phyloP scores from a whole-genome alignment of 2,113 vertebrate genomes.

The Chloroceryle aenea region DNA sequence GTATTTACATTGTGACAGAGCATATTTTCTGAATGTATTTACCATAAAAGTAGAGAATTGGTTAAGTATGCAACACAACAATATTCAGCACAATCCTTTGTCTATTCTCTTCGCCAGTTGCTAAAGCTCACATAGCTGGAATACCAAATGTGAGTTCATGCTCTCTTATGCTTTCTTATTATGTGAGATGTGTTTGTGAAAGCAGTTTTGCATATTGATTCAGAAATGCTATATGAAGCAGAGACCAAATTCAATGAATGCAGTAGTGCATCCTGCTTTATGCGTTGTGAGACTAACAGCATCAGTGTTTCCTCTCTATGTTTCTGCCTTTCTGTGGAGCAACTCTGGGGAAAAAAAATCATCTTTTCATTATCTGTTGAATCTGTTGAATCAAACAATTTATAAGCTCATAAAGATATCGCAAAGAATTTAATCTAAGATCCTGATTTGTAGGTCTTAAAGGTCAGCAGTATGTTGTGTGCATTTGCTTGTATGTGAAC shows the following conservation, averaged over 20 bases:
- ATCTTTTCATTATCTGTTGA: not conserved
- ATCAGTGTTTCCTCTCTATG: not conserved
- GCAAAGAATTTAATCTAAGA: not conserved
- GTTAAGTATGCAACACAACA: not conserved
- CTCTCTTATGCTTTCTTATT: not conserved
- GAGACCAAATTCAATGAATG: not conserved
- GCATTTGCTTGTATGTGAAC: not conserved
- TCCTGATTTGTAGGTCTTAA: not conserved
- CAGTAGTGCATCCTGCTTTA: not conserved
- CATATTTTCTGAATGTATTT: not conserved
- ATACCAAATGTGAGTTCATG: not conserved
- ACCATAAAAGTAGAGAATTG: not conserved
- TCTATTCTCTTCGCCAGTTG: not conserved
- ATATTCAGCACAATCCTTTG: not conserved
- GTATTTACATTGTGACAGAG: not conserved
- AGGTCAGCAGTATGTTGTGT: not conserved
- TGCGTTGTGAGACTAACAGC: not conserved
- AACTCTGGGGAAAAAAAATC: not conserved
- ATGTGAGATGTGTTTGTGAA: not conserved
- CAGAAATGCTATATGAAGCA: not conserved
- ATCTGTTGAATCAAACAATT: not conserved
- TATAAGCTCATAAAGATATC: not conserved
- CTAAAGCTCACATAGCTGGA: not conserved
- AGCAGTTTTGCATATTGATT: not conserved
- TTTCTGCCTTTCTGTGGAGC: not conserved